Base-by-base conservation (phyloP, 2,797 vertebrate genomes). In the Melanotaenia maccullochi region DNA sequence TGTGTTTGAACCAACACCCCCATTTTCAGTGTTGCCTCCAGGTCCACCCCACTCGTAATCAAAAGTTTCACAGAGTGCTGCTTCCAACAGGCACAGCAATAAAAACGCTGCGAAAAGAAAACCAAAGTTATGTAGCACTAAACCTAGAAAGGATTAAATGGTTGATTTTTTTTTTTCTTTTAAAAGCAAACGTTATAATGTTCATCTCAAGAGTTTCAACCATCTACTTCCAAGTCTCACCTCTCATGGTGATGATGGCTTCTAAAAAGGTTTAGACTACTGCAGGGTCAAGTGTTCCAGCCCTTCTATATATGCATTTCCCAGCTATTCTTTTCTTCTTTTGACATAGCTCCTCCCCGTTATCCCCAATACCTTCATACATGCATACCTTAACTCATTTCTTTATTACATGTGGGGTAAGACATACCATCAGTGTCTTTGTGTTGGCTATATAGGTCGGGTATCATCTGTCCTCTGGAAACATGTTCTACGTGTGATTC, bases 211-310 rank as follows among this genome's bases (percentile, higher is more conserved):
- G 49, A 11, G 47, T 24, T 13, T 8, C 14, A 56, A 18, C 6
- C 54, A 56, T 32, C 20, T 11, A 12, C 2, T 47, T 52, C n/a
- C n/a, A 16, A 20, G 35, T 73, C 93, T 92, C 85, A 95, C 94
- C 94, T 93, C 75, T 93, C 94, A 95, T 95, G 81, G 58, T 72
- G 79, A 82, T 24, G 71, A 71, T 8, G 28, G 54, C 52, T 35
- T 79, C 65, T 57, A 18, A 56, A 33, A 56, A 56, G 54, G 14
- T 28, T 30, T 5, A 30, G 54, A 32, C 16, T 30, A 6, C 25
- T 18, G 14, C 54, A 30, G 54, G 51, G 51, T 30, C 25, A 56
- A 56, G 24, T 16, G 6, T 30, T 30, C 14, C 54, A 30, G 28
- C 28, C 16, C 14, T 56, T 30, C 52, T 55, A 55, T 55, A 55